Conservation (phyloP, 2,888 invertebrate species). For the Drepana falcataria region DNA sequence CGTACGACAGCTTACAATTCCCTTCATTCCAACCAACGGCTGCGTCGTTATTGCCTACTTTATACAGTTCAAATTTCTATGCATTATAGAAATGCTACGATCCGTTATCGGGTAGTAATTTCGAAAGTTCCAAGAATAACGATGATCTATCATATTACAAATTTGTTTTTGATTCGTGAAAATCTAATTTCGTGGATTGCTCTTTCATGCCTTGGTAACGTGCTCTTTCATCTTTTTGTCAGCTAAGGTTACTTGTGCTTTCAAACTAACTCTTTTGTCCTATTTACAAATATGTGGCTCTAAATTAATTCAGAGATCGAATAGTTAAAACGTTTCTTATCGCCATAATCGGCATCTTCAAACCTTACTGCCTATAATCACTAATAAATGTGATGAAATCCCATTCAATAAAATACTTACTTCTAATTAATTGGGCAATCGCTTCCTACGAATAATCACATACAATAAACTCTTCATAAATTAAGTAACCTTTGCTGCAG, state of each 20-base stretch:
- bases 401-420: slow-evolving; percentile 13
- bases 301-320: no score
- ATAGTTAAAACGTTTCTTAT: no score
- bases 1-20: slow-evolving; percentile 40
- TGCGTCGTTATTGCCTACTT: slow-evolving; percentile 14
- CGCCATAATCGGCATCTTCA: not conserved
- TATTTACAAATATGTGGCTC: no score
- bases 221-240: slow-evolving; percentile 47
- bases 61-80: slow-evolving; percentile 36
- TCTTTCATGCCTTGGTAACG: slow-evolving; percentile 43
- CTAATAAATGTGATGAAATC: slow-evolving; percentile 6
- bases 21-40: slow-evolving; percentile 19
- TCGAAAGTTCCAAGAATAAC: slow-evolving; percentile 62
- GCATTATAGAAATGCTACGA: slow-evolving; percentile 10
- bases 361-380: not conserved
- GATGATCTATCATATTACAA: slow-evolving; percentile 69
- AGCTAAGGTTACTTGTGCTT: slow-evolving; percentile 31
- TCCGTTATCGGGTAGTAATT: slow-evolving; percentile 47
- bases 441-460: slow-evolving; percentile 17
- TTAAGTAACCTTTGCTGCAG: slow-evolving; percentile 17
- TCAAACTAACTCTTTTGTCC: no score
- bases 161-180: slow-evolving; percentile 72
- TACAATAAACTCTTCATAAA: slow-evolving; percentile 23
- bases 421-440: slow-evolving; percentile 22
- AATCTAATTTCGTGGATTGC: slow-evolving; percentile 59